A percentile compares a stretch with the other conserved stretches of the same genome.
Conservation (phyloP, 2,797 vertebrate genomes). For the Gastrophryne carolinensis region DNA sequence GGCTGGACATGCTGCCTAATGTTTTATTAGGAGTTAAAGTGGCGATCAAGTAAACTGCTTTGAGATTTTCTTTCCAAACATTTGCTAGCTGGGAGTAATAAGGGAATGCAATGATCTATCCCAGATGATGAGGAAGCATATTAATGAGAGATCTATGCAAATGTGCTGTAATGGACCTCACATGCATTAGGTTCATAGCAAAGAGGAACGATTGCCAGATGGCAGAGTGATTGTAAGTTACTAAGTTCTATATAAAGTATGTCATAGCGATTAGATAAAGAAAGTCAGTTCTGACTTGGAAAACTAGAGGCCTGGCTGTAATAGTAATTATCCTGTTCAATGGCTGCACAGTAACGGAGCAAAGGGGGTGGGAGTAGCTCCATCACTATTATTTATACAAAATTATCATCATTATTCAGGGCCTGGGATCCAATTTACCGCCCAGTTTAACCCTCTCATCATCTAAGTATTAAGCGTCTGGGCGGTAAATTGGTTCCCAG, state of each 20-base stretch:
- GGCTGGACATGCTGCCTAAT: slow-evolving; percentile 40
- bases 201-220: slow-evolving; percentile 66
- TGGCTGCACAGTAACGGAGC: too few relatives aligned
- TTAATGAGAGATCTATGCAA: slow-evolving; percentile 70
- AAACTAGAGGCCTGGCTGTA: too few relatives aligned
- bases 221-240: slow-evolving; percentile 64
- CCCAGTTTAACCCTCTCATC: too few relatives aligned
- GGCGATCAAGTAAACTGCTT: slow-evolving; percentile 3
- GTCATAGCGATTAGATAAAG: slow-evolving; percentile 16
- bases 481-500: too few relatives aligned
- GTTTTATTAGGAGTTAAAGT: slow-evolving; percentile 33
- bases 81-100: slow-evolving; percentile 47
- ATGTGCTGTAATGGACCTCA: slow-evolving; percentile 66
- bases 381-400: too few relatives aligned
- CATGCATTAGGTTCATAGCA: slow-evolving; percentile 54
- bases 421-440: too few relatives aligned
- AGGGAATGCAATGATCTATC: slow-evolving; percentile 60
- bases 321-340: too few relatives aligned
- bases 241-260: slow-evolving; percentile 52
- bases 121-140: slow-evolving; percentile 65
- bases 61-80: slow-evolving; percentile 55
- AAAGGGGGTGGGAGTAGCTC: too few relatives aligned
- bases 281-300: slow-evolving; percentile 40
- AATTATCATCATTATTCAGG: too few relatives aligned
- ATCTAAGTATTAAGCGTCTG: too few relatives aligned